Conservation (phyloP, 37 sponge, comb jelly and placozoan species). For the Amphimedon queenslandica region DNA sequence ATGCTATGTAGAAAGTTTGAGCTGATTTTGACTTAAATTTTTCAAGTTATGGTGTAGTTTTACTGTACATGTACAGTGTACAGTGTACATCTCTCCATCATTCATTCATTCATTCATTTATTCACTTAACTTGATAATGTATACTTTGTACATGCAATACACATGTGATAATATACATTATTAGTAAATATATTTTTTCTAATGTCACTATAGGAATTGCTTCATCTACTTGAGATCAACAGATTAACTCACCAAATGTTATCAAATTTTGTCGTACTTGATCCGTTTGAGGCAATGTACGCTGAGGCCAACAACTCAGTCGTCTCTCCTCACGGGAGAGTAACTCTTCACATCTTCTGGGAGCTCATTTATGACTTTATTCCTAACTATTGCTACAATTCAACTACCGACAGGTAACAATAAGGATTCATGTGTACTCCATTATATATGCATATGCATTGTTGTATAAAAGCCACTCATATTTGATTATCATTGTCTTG, state of each 20-base stretch:
- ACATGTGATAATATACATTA: too few species aligned
- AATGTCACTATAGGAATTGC: conserved; percentile 82
- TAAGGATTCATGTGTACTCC: neutral
- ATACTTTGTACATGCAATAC: too few species aligned
- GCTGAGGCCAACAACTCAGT: conserved; percentile 86
- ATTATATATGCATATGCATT: neutral
- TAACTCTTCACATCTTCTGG: conserved; percentile 90
- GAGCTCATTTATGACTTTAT: conserved; percentile 93
- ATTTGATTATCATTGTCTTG: neutral
- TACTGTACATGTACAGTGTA: too few species aligned
- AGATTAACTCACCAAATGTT: conserved; percentile 81
- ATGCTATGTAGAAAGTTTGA: too few species aligned
- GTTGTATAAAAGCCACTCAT: too few species aligned
- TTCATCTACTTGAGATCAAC: conserved; percentile 74
- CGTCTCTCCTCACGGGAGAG: conserved; percentile 74
- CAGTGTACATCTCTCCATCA: too few species aligned
- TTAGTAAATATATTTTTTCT: too few species aligned
- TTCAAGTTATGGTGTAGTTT: too few species aligned
- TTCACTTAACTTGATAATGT: too few species aligned
- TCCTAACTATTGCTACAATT: conserved; percentile 95
- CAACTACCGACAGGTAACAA: conserved; percentile 82
- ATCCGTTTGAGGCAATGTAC: conserved; percentile 80
- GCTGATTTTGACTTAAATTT: too few species aligned
- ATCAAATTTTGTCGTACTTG: conserved; percentile 76
- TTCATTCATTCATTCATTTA: too few species aligned